Evolutionary conservation across 2,888 invertebrate genomes (phyloP).

Genomic region (Epinotia nisella): DNA sequence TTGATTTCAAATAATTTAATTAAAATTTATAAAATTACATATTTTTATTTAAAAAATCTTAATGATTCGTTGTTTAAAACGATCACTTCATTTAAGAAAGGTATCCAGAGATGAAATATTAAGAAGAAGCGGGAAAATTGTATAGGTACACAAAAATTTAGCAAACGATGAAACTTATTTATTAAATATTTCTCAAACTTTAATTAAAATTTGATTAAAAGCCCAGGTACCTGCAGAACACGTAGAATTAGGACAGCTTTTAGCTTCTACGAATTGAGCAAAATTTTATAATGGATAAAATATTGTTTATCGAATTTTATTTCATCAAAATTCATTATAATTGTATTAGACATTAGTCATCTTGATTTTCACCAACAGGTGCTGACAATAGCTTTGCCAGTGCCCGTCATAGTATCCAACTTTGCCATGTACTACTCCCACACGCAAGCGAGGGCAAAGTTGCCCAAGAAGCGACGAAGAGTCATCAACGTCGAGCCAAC

Average conservation of each 20-base stretch:
- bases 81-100: not conserved
- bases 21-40: too few relatives aligned
- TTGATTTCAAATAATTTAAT: not conserved
- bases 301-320: not conserved
- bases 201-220: not conserved
- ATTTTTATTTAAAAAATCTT: too few relatives aligned
- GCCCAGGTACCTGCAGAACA: not conserved
- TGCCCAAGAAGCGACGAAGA: slow-evolving; percentile 98
- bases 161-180: not conserved
- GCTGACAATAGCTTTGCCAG: slow-evolving; percentile 98
- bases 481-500: slow-evolving; percentile 98
- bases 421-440: slow-evolving; percentile 99
- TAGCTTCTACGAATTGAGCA: not conserved
- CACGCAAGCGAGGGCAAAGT: slow-evolving; percentile 98
- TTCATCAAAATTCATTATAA: not conserved
- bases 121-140: not conserved
- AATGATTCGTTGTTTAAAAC: too few relatives aligned
- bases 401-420: slow-evolving; percentile 99
- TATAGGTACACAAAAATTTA: not conserved
- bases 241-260: not conserved
- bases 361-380: slow-evolving; percentile 71
- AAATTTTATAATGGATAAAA: not conserved
- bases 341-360: too few relatives aligned
- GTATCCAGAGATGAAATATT: not conserved
- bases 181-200: not conserved